phyloP scores from a whole-genome alignment of 2,888 invertebrate species.

The Epicampocera succincta region DNA sequence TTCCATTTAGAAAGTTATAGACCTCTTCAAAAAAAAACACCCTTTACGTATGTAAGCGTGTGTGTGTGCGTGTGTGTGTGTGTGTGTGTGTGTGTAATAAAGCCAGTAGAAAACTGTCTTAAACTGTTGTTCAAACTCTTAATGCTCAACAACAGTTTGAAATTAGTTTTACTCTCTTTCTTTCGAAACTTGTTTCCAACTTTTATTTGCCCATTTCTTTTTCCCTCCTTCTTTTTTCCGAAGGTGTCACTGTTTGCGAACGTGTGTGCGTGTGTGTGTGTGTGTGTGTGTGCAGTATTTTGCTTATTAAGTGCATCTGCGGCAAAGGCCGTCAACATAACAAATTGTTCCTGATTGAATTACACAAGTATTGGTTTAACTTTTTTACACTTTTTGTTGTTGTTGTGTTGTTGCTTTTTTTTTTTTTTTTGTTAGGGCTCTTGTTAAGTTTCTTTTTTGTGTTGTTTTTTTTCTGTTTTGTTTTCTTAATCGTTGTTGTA shows the following conservation, averaged over 20 bases:
- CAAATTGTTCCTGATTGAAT: slow-evolving; percentile 49
- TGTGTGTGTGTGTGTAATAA: slow-evolving; percentile 47
- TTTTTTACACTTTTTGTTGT: slow-evolving; percentile 4
- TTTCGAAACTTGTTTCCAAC: too few species aligned
- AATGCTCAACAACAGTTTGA: slow-evolving; percentile 55
- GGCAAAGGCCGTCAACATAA: slow-evolving; percentile 65
- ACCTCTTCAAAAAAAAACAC: too few species aligned
- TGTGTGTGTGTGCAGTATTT: slow-evolving; percentile 17
- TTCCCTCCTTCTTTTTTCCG: neutral
- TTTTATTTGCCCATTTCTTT: neutral
- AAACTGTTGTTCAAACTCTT: slow-evolving; percentile 63
- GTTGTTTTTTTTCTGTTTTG: neutral
- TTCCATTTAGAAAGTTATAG: too few species aligned
- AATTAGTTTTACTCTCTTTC: slow-evolving; percentile 33
- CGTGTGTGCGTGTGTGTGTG: neutral
- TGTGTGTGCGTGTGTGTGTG: too few species aligned
- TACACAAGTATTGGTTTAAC: slow-evolving; percentile 28
- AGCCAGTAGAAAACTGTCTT: slow-evolving; percentile 60
- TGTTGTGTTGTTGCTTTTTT: neutral
- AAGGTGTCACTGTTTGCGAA: neutral
- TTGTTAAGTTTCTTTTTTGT: too few species aligned
- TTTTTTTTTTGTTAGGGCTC: neutral
- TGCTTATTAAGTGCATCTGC: slow-evolving; percentile 56
- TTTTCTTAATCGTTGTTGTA: slow-evolving; percentile 48
- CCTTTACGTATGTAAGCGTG: too few species aligned